Evolutionary conservation across 2,797 vertebrate species (phyloP).

Genomic region (Premnoplex brunnescens): DNA sequence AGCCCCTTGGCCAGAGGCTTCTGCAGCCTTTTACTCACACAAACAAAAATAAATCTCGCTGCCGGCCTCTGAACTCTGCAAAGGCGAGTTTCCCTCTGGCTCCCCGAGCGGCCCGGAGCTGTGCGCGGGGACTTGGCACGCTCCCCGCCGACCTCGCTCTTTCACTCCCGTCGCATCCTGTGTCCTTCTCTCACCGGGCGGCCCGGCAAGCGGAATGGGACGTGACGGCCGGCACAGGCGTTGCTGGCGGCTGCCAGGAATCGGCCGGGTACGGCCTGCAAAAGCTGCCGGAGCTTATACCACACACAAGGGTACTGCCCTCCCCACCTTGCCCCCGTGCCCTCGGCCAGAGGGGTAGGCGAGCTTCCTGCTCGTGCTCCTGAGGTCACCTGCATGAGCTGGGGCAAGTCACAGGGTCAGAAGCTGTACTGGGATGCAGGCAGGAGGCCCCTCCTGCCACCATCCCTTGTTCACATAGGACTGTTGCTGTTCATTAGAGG

Average conservation of each 20-base stretch:
- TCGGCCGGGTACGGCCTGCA: slow-evolving; percentile 68
- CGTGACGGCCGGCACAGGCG: slow-evolving; percentile 83
- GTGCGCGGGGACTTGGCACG: slow-evolving; percentile 77
- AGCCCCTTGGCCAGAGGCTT: slow-evolving; percentile 74
- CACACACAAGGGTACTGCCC: slow-evolving; percentile 7
- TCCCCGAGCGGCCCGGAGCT: slow-evolving; percentile 74
- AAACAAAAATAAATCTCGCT: slow-evolving; percentile 83
- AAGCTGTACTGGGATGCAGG: fast-evolving
- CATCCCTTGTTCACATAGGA: fast-evolving
- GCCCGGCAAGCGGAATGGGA: slow-evolving; percentile 78
- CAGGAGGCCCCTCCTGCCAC: neutral
- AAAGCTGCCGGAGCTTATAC: slow-evolving; percentile 64
- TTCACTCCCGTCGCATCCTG: slow-evolving; percentile 82
- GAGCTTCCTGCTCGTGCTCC: neutral
- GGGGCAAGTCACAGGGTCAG: fast-evolving
- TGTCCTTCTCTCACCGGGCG: slow-evolving; percentile 81
- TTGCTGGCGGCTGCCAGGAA: slow-evolving; percentile 76
- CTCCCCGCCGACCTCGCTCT: slow-evolving; percentile 78
- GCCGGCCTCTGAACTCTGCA: slow-evolving; percentile 82
- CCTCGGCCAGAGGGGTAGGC: fast-evolving
- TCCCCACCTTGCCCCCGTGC: fast-evolving
- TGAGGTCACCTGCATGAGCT: fast-evolving
- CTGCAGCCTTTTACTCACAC: slow-evolving; percentile 80
- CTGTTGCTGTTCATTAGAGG: fast-evolving
- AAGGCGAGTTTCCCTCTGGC: slow-evolving; percentile 76